These are phyloP conservation scores for Druon quercuslanigerum DNA, from an alignment of 1,140 invertebrate species.

Conservation along the genomic window DNA sequence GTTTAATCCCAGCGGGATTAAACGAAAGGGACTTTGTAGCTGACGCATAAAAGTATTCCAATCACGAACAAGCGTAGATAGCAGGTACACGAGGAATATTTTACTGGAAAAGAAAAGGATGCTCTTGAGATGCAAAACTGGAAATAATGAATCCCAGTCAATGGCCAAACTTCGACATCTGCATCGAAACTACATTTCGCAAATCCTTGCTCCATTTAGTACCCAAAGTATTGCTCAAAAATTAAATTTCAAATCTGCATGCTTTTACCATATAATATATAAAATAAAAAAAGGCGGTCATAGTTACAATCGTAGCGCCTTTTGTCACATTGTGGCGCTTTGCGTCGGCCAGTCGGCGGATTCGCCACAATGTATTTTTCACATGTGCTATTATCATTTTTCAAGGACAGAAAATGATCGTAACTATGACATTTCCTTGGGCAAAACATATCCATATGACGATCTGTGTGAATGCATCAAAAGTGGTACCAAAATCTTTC, in stretches of 20 bases:
- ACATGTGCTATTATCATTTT: neutral
- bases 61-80: constrained; percentile 55
- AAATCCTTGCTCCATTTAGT: constrained; percentile 7
- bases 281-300: neutral
- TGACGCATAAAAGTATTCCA: constrained; percentile 65
- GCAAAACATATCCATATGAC: too few species aligned
- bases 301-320: neutral
- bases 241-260: neutral
- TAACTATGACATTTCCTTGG: neutral
- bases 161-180: constrained; percentile 21
- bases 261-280: constrained; percentile 13
- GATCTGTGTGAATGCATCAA: too few species aligned
- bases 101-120: constrained; percentile 37
- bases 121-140: constrained; percentile 10
- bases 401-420: neutral
- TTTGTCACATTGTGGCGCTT: constrained; percentile 47
- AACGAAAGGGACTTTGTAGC: constrained; percentile 58
- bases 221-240: neutral
- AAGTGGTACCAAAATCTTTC: too few species aligned
- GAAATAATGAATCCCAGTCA: constrained; percentile 29
- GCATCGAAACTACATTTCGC: neutral
- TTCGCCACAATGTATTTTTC: constrained; percentile 47
- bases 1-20: constrained; percentile 66
- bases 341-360: constrained; percentile 53
- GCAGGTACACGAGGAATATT: constrained; percentile 55